Evolutionary conservation across 2,888 invertebrate species (phyloP), one percentile per base, ranked within the genome.

Genomic region (Protonemura montana): DNA sequence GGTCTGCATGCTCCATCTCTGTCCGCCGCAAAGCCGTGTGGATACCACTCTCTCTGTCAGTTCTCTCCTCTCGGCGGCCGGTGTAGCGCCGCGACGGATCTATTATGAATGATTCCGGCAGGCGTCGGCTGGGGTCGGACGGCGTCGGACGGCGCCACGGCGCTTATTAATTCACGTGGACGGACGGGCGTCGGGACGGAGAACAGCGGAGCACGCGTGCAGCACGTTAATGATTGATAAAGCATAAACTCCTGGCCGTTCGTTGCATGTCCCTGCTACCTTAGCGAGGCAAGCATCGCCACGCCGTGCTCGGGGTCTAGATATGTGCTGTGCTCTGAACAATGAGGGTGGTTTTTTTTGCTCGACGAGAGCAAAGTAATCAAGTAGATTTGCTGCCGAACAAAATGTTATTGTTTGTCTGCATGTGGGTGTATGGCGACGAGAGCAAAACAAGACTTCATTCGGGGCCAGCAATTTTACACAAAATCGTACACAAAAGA

Each of bases 161-260:
- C 84, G 84, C 84, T 84, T 84, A 84, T 84, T 84, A 84, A 84
- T 84, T 84, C 84, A 84, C 84, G 84, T 76, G 84, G 84, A 27
- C 42, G 83, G 83, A 7, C 26, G 28, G 59, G 81, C 28, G 59
- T 26, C 30, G 82, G 42, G 35, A 26, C 27, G 84, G 76, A 59
- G 59, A 59, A 29, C 59, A 27, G 29, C 5, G 84, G 76, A 76
- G n/a, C 84, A 84, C 84, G 84, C 84, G 76, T 59, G 59, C 29
- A 59, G 59, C 59, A 16, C 16, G 78, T 84, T 84, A 84, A 84
- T 84, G 84, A 84, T 84, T 84, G n/a, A 84, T 84, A 84, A 26
- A 3, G 21, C 42, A 84, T 83, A 83, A 83, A 81, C 81, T 30
- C 78, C 41, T 26, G 78, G 26, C 78, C 78, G 78, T 10, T 27